These are phyloP conservation scores for Spinus olivaceus DNA, from an alignment of 2,797 vertebrate species.

Conservation along the genomic window DNA sequence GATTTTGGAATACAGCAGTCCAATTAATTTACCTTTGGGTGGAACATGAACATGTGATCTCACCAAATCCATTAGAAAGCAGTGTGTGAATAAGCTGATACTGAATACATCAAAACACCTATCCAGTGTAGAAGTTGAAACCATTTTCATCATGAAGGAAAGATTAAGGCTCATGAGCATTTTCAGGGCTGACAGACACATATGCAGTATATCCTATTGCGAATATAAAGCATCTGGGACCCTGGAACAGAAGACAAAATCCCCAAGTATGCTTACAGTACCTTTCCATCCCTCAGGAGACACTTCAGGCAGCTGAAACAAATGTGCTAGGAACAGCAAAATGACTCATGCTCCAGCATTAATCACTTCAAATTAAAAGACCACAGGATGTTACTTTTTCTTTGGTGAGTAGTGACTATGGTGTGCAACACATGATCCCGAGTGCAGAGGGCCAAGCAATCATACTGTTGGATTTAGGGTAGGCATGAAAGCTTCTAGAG, in stretches of 20 bases:
- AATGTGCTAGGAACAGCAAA: neutral
- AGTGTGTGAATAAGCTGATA: neutral
- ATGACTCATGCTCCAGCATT: slow-evolving; percentile 31
- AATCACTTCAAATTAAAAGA: neutral
- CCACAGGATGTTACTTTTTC: neutral
- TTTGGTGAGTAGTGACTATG: neutral
- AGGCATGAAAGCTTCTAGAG: neutral
- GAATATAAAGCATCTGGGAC: neutral
- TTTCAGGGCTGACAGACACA: neutral
- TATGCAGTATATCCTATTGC: neutral
- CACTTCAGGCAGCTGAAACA: slow-evolving; percentile 4
- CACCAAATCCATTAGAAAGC: neutral
- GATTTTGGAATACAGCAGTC: neutral
- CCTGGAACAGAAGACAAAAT: neutral
- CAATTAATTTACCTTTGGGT: neutral
- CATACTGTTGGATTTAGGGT: neutral
- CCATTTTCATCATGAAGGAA: neutral
- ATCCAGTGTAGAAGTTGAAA: neutral
- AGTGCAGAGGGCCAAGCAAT: neutral
- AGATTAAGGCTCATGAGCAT: neutral
- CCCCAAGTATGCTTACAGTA: neutral
- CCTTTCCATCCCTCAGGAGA: neutral
- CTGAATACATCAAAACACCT: neutral
- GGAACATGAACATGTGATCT: neutral
- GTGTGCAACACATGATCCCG: neutral